Evolutionary conservation across 2,888 invertebrate genomes (phyloP), one percentile per base, ranked within the genome.

Genomic region (Dioctria rufipes): DNA sequence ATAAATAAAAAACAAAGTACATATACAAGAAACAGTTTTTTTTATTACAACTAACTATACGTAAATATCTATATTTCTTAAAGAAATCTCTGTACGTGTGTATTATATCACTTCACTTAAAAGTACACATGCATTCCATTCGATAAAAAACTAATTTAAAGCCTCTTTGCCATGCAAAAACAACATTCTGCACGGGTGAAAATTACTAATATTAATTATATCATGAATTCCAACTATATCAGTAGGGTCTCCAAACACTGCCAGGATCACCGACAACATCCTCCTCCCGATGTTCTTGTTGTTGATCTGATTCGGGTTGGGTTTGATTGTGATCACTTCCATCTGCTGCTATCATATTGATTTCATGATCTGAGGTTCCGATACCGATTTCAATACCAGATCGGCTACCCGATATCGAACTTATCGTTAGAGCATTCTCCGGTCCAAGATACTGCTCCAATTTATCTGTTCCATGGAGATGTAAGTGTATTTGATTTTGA

Each of bases 401-500:
- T 3, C 92, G 86, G 80, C 85, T 86, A 43, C 87, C 85, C 5
- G 86, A 84, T 3, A 88, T 82, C 0, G 93, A 92, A 83, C 92
- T 92, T 80, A 93, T 92, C 85, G 93, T 92, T 67, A 93, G 90
- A 4, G 88, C 86, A 69, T 90, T 88, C 5, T 91, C 91, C 69
- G 90, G 90, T 1, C 92, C 91, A 82, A 93, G 89, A 84, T 92
- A 93, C 86, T 93, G 93, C 84, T 93, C 93, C 83, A 92, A 85
- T 87, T 93, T 93, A 78, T 93, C 93, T 5, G 91, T 89, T 25
- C 91, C 90, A 88, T 95, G 95, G 43, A 94, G 88, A 85, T 95
- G 95, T 39, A 95, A 91, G 86, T 96, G 95, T 82, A 95, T 95
- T 90, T 95, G 95, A 88, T 95, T 95, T 88, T 95, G 95, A 87